phyloP scores from a whole-genome alignment of 2,888 invertebrate species.

The Harmothoe impar region DNA sequence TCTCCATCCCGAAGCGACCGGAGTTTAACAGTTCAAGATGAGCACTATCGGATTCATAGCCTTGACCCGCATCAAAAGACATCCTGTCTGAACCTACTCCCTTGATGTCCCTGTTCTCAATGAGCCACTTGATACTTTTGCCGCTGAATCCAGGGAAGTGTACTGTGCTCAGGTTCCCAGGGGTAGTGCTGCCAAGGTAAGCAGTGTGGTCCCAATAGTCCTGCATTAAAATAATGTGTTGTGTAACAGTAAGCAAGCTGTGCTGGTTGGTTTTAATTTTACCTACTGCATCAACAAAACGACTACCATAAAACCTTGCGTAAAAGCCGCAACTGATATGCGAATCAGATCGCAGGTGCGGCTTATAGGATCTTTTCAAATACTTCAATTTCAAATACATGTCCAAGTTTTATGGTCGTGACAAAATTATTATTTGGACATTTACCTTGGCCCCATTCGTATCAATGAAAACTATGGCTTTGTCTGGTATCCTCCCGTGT shows the following conservation, averaged over 20 bases:
- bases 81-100: conserved; percentile 32
- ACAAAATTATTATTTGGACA: no score
- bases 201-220: neutral
- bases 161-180: neutral
- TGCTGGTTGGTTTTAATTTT: neutral
- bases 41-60: neutral
- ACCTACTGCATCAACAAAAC: no score
- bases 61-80: conserved; percentile 10
- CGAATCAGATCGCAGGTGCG: no score
- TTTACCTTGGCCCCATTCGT: conserved; percentile 12
- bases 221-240: neutral
- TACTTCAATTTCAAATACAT: no score
- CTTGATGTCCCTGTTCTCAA: conserved; percentile 14
- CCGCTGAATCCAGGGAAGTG: conserved; percentile 58
- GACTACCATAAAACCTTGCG: no score
- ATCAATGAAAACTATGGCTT: conserved; percentile 1
- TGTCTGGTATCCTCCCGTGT: neutral
- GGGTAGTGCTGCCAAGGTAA: neutral
- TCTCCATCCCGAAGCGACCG: conserved; percentile 15
- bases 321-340: no score
- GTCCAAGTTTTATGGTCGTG: neutral
- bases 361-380: no score
- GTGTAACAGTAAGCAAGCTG: neutral
- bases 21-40: neutral
- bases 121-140: neutral